A percentile compares a stretch with the other conserved stretches of the same genome.
These are phyloP conservation scores for Hippocampus zosterae DNA, from an alignment of 2,113 vertebrate genomes.

Conservation along the genomic window DNA sequence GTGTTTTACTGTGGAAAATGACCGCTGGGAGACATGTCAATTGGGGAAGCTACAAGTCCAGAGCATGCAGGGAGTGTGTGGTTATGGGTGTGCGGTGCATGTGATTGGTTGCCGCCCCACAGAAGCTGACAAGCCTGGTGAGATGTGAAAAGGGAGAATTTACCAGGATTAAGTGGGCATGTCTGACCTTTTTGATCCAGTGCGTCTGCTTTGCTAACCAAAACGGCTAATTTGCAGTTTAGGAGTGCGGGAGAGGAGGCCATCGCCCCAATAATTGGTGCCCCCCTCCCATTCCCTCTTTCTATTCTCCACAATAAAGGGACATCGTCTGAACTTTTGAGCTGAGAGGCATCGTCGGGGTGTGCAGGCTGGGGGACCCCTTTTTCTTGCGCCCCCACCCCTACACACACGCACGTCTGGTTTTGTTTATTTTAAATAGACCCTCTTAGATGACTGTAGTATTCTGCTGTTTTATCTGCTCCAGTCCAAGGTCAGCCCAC, in stretches of 20 bases:
- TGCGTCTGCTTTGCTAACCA: slow-evolving; percentile 59
- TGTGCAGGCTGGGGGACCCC: background rate
- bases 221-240: slow-evolving; percentile 69
- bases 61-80: background rate
- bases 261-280: slow-evolving; percentile 41
- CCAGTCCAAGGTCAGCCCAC: slow-evolving; percentile 39
- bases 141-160: slow-evolving; percentile 64
- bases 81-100: slow-evolving; percentile 2
- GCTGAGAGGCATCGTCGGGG: slow-evolving; percentile 3
- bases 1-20: slow-evolving; percentile 19
- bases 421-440: slow-evolving; percentile 51
- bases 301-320: slow-evolving; percentile 18
- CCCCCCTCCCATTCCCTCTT: background rate
- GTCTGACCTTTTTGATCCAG: slow-evolving; percentile 70
- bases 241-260: slow-evolving; percentile 50
- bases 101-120: slow-evolving; percentile 58
- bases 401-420: slow-evolving; percentile 40
- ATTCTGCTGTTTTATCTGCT: slow-evolving; percentile 58
- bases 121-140: slow-evolving; percentile 59
- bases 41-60: slow-evolving; percentile 13
- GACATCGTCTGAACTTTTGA: slow-evolving; percentile 24
- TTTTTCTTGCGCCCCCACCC: background rate
- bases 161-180: slow-evolving; percentile 70
- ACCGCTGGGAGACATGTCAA: slow-evolving; percentile 3
- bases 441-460: slow-evolving; percentile 55